Evolutionary conservation across 2,797 vertebrate species (phyloP).

Genomic region (Setipinna tenuifilis): DNA sequence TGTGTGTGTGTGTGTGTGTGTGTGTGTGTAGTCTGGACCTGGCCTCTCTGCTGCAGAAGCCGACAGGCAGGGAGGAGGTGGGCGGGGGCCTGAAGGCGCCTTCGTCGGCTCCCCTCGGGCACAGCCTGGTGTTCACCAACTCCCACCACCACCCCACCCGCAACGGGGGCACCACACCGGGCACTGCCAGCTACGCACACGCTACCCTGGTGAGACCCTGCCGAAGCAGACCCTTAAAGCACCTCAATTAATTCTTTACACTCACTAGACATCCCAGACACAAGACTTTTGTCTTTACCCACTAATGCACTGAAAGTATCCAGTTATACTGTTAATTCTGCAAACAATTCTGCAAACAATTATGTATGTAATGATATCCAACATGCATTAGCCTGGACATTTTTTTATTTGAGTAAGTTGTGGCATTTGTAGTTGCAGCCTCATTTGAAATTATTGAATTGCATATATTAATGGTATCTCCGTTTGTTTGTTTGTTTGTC

Average conservation of each 20-base stretch:
- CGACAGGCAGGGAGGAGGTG: conserved; percentile 73
- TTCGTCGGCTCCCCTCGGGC: conserved; percentile 79
- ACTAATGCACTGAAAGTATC: too few species aligned
- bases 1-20: conserved; percentile 25
- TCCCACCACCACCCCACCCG: conserved; percentile 86
- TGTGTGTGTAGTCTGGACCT: conserved; percentile 83
- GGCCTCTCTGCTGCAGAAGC: conserved; percentile 89
- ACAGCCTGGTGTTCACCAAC: conserved; percentile 94
- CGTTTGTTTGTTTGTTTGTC: not conserved
- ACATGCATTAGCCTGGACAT: too few species aligned
- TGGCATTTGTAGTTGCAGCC: too few species aligned
- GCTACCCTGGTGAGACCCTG: conserved; percentile 85
- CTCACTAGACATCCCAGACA: not conserved
- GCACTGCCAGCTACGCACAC: conserved; percentile 83
- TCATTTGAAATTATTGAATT: too few species aligned
- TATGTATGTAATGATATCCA: too few species aligned
- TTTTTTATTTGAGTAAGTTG: too few species aligned
- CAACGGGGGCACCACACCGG: conserved; percentile 67
- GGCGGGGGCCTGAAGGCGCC: conserved; percentile 76
- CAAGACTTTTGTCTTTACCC: too few species aligned
- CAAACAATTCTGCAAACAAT: too few species aligned
- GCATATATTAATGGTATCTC: not conserved
- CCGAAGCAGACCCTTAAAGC: too few species aligned
- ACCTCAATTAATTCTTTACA: not conserved
- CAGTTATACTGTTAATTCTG: too few species aligned